Evolutionary conservation across 2,113 vertebrate species (phyloP).

Genomic region (Hydropotes inermis): DNA sequence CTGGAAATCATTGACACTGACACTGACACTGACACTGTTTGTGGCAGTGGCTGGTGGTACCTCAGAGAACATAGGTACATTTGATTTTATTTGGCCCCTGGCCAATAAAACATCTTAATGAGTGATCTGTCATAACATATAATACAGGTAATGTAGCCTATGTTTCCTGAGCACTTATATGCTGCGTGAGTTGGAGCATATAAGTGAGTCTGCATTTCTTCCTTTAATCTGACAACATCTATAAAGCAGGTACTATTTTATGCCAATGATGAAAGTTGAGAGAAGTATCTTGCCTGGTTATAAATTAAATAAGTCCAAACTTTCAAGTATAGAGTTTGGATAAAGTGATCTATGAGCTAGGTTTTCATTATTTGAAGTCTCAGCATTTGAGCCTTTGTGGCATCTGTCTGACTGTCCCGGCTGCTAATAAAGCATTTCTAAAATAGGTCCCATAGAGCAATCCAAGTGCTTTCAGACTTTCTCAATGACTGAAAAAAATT

Average conservation of each 20-base stretch:
- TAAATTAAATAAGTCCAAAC: neutral
- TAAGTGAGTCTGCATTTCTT: neutral
- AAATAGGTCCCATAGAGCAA: neutral
- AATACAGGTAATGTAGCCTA: neutral
- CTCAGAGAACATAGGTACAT: neutral
- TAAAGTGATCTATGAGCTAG: neutral
- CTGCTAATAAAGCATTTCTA: neutral
- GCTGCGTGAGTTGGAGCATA: neutral
- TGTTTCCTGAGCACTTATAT: neutral
- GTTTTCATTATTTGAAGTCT: slow-evolving; percentile 31
- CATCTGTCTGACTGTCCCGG: neutral
- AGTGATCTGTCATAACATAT: neutral
- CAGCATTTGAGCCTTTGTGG: neutral
- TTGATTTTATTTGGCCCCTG: neutral
- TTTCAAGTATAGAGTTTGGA: neutral
- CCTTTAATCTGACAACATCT: neutral
- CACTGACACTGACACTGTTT: neutral
- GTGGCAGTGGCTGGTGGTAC: neutral
- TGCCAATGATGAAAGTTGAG: neutral
- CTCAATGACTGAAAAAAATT: neutral
- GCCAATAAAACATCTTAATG: neutral
- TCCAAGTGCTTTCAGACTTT: neutral
- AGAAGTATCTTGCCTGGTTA: neutral
- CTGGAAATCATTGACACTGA: too few relatives aligned
- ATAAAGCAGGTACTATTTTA: neutral